Evolutionary conservation across 1,140 invertebrate genomes (phyloP), one percentile per base, ranked within the genome.

Genomic region (Pemphigus obesinymphae): DNA sequence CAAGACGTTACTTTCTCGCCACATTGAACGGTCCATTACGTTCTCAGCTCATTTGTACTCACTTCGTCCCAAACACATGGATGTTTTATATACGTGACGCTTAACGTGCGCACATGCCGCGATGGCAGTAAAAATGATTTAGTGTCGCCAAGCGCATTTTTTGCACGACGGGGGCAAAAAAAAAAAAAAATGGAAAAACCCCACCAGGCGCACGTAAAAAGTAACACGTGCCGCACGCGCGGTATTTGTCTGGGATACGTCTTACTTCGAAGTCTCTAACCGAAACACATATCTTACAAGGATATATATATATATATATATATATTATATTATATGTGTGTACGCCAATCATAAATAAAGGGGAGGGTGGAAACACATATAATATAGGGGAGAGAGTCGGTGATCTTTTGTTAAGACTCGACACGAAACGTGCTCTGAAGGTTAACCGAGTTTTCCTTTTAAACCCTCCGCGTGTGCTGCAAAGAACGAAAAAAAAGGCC

Each of bases 361-460:
- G 23, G 48, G 17, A 40, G 34, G 23, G 50, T 10, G n/a, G 37
- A 26, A 61, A 78, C 45, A 34, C n/a, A n/a, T n/a, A n/a, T 76
- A 76, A 78, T 61, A 80, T 45, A 61, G 55, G 37, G 37, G 73
- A 58, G 26, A 43, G 20, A 17, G n/a, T 58, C 15, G n/a, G 76
- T 43, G 76, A 80, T 61, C 53, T 63, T 80, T 80, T 80, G 55
- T 80, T 61, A 63, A 78, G 53, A 78, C 50, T 40, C 75, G 37
- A 37, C 50, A n/a, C 23, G 31, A 40, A 58, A 78, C 75, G 75
- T 78, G 75, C 75, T 78, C 34, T 61, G 75, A 80, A 80, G 76
- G 76, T 80, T 80, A 80, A 80, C 76, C 53, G 15, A 63, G 53
- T 80, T 80, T 80, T 80, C 76, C 76, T 80, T 80, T 80, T 80